Evolutionary conservation across 2,113 vertebrate species (phyloP), one percentile per base, ranked within the genome.

Genomic region (Pogonocichla stellata): DNA sequence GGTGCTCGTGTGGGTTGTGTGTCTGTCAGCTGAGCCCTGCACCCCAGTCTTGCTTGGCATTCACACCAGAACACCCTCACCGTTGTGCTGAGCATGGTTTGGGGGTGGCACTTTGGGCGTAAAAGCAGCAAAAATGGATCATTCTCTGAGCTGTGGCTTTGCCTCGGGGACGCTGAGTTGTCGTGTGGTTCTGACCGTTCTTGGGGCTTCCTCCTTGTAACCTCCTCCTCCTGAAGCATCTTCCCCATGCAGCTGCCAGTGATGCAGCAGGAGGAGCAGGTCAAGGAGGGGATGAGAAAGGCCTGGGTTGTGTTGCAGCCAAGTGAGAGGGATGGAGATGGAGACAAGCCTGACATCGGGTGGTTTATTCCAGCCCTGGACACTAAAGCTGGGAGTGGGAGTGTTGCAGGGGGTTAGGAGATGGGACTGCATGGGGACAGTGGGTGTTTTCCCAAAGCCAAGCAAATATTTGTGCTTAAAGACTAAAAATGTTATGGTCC

Each of bases 141-240:
- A 1, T 81, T 77, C 58, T 58, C 48, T 81, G 0, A 0, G 17
- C 50, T 61, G n/a, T 2, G 6, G 31, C 45, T 87, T 78, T 61
- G 40, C 26, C 18, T 36, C 15, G 23, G 45, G 25, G 14, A 12
- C 47, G 31, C 31, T 20, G 42, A 75, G 58, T 42, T 57, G 67
- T 42, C 1, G 0, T 18, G 58, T 25, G 64, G 26, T 92, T 72
- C 36, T 18, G 15, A 22, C 14, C 0, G 0, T 50, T 29, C 51
- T 36, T 3, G 1, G 23, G 10, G 29, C 50, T 84, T 83, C 28
- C 38, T 14, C 23, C 5, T 65, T 28, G 8, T 29, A 1, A 40
- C 31, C 9, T 67, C 25, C 57, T 64, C 13, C 62, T 64, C 80
- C 51, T 57, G 43, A 54, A 73, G 26, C 29, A 5, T 24, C 42